Base-by-base conservation (phyloP, 2,888 invertebrate genomes). In the Oscheius sp. region DNA sequence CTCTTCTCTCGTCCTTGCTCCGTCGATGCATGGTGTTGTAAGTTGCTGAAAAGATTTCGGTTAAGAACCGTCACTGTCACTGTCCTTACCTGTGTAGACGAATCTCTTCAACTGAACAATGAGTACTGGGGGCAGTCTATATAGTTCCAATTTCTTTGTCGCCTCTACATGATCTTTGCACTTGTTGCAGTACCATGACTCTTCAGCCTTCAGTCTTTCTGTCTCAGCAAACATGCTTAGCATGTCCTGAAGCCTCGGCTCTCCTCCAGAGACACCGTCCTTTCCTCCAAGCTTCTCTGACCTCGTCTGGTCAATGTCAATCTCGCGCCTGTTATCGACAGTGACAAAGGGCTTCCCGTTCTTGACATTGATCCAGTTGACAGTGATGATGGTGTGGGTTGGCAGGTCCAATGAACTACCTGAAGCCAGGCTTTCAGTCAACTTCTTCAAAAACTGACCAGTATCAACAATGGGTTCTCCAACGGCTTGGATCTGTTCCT, bases 281-380 rank as follows among this genome's bases (percentile, higher is more conserved):
- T 55, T 68, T 9, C 53, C 33, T 33, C 59, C 35, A 37, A 62
- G 21, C 48, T 73, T 73, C 35, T 48, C 62, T n/a, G 75, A 51
- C n/a, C 51, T 11, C 5, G 4, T 48, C 29, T 47, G 53, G 42
- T 77, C 68, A 33, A 68, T 55, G 68, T 75, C 76, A 48, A 74
- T 58, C 37, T 53, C 42, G 1, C 58, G 3, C 21, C 75, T 60
- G 57, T 73, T 88, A 78, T 90, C 90, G 10, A 91, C 90, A 7
- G 90, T 84, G 2, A 90, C 90, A 83, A 89, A 90, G 9, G 89
- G 88, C 57, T 87, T 85, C 42, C 87, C 86, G 71, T 89, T 89
- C 37, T 90, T 89, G 70, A 89, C 88, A 76, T 91, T 91, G 65
- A 89, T 89, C 91, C 91, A 91, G 77, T 91, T 91, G 84, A 91